Conservation (phyloP, 1,140 invertebrate species). For the Melipona quadrifasciata region DNA sequence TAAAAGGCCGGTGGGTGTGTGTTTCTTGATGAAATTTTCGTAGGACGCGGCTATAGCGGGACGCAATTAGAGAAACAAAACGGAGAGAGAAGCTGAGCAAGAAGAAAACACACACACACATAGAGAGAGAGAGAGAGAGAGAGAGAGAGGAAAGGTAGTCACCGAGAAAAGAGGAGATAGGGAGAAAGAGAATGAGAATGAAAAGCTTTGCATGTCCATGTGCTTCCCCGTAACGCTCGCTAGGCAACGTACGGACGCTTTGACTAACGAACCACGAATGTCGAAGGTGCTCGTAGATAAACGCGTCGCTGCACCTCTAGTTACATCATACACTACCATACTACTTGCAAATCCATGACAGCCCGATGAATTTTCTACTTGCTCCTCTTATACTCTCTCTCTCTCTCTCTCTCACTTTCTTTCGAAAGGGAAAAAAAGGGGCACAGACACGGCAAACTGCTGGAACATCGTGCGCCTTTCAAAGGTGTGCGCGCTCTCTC, state of each 20-base stretch:
- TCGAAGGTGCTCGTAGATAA: constrained; percentile 28
- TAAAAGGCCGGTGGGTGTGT: too few relatives aligned
- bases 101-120: too few relatives aligned
- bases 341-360: constrained; percentile 20
- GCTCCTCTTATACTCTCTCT: background rate
- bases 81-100: too few relatives aligned
- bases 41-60: background rate
- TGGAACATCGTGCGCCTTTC: background rate
- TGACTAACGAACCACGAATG: constrained; percentile 58
- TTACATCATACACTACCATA: constrained; percentile 60
- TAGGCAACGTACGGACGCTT: constrained; percentile 44
- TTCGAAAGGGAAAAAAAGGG: background rate
- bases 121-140: background rate
- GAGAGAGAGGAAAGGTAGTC: background rate
- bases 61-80: constrained; percentile 39
- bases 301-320: constrained; percentile 33
- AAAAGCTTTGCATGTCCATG: background rate
- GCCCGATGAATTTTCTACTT: constrained; percentile 42
- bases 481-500: background rate
- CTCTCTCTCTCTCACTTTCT: too few relatives aligned
- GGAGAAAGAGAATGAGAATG: constrained; percentile 11
- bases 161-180: background rate
- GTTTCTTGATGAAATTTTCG: constrained; percentile 3
- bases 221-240: constrained; percentile 31
- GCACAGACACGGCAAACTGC: background rate